Conservation (phyloP, 35 echinoderm and acorn worm species). For the Apostichopus japonicus region DNA sequence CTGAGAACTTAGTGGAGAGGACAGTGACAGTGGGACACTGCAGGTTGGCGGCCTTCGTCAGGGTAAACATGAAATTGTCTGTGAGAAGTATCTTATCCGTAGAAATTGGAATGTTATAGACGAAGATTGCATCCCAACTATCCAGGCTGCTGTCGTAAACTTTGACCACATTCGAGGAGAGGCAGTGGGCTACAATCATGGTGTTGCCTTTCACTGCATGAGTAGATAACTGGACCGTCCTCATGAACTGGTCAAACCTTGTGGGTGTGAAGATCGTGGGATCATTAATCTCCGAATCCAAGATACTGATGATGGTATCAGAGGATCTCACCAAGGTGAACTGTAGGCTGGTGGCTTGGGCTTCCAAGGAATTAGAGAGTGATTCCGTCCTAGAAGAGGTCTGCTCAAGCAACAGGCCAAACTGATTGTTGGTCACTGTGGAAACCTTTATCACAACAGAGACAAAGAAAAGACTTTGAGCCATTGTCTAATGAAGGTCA, state of each 20-base stretch:
- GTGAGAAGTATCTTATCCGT: conserved; percentile 42
- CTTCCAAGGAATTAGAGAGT: conserved; percentile 41
- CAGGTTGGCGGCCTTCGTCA: conserved; percentile 4
- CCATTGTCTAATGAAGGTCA: not conserved
- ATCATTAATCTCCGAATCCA: conserved; percentile 1
- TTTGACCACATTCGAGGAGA: conserved; percentile 37
- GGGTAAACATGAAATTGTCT: conserved; percentile 46
- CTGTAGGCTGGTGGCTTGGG: not conserved
- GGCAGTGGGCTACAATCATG: conserved; percentile 26
- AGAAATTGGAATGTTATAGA: conserved; percentile 53
- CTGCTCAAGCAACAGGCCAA: conserved; percentile 47
- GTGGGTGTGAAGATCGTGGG: conserved; percentile 2
- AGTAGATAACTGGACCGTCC: conserved; percentile 31
- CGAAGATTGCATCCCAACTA: conserved; percentile 24
- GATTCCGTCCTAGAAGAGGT: not conserved
- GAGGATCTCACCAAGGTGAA: conserved; percentile 14
- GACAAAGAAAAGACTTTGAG: not conserved
- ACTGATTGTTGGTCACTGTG: conserved; percentile 45
- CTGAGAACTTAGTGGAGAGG: conserved; percentile 34
- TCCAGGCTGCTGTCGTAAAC: conserved; percentile 51
- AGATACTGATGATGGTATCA: conserved; percentile 33
- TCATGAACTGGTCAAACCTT: conserved; percentile 47
- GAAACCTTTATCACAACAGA: conserved; percentile 35
- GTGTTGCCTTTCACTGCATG: conserved; percentile 26
- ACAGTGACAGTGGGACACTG: not conserved